Percentiles rank a stretch among this genome's conserved stretches.
These are phyloP conservation scores for Acropora yongei DNA, from an alignment of 64 coral and sea anemone species.

Conservation along the genomic window DNA sequence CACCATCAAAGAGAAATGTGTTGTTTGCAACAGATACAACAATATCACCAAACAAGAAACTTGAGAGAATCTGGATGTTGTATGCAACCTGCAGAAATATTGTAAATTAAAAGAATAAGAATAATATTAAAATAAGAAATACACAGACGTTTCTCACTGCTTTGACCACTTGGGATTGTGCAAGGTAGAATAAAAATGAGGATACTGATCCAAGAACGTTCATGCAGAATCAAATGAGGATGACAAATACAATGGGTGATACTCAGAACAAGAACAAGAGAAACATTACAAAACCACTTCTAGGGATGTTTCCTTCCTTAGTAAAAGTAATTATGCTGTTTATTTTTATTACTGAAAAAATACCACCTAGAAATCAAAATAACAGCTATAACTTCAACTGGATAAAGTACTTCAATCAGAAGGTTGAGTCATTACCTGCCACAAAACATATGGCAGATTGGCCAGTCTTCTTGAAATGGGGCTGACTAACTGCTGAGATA, in stretches of 20 bases:
- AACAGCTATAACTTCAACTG: neutral
- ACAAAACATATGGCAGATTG: slow-evolving; percentile 90
- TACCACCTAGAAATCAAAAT: too few relatives aligned
- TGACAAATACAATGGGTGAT: neutral
- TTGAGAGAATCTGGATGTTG: slow-evolving; percentile 79
- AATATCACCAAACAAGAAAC: slow-evolving; percentile 76
- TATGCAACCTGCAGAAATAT: slow-evolving; percentile 67
- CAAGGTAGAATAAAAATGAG: too few relatives aligned
- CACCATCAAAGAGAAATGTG: neutral
- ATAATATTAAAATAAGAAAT: neutral
- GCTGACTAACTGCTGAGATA: slow-evolving; percentile 50
- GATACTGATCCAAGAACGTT: too few relatives aligned
- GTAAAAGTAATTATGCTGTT: too few relatives aligned
- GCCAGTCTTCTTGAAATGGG: slow-evolving; percentile 89
- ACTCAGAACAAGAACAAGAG: neutral
- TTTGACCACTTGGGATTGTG: neutral
- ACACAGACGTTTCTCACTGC: too few relatives aligned
- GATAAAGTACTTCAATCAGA: neutral
- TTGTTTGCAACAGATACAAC: slow-evolving; percentile 30
- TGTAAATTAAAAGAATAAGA: neutral
- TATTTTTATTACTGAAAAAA: too few relatives aligned
- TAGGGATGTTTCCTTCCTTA: too few relatives aligned
- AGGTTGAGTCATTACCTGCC: slow-evolving; percentile 75
- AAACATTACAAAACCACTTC: too few relatives aligned
- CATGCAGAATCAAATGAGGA: too few relatives aligned